Percentiles rank a stretch among this genome's conserved stretches.
Conservation (phyloP, 2,888 invertebrate species). For the Pollenia amentaria region DNA sequence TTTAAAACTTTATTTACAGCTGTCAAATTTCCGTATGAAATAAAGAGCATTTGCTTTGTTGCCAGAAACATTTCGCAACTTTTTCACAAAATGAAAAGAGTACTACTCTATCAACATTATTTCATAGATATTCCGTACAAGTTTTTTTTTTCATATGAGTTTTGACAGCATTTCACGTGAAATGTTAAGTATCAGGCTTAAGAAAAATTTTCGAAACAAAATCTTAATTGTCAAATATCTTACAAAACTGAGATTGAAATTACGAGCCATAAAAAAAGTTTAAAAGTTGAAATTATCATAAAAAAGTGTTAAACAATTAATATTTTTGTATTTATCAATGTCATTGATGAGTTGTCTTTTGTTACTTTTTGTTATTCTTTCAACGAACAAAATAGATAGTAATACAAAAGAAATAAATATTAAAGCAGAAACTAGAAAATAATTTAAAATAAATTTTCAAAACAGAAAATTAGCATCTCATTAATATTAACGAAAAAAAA, state of each 20-base stretch:
- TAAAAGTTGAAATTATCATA: conserved; percentile 38
- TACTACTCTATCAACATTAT: no score
- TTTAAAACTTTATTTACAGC: no score
- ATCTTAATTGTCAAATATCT: not conserved
- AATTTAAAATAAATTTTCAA: conserved; percentile 25
- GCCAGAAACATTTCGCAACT: no score
- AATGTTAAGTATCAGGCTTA: no score
- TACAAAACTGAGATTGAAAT: not conserved
- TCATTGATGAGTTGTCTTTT: conserved; percentile 43
- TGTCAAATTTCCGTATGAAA: no score
- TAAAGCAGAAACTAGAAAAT: not conserved
- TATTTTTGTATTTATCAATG: conserved; percentile 65
- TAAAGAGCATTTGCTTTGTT: no score
- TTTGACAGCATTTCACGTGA: no score
- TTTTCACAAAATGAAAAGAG: no score
- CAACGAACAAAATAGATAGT: not conserved
- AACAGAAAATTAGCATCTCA: conserved; percentile 56
- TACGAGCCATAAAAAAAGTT: conserved; percentile 13
- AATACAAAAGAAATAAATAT: no score
- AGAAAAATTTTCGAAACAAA: conserved; percentile 26
- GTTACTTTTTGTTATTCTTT: conserved; percentile 31
- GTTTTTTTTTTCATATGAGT: no score
- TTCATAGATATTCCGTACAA: no score
- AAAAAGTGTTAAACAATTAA: conserved; percentile 42
- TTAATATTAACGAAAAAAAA: conserved; percentile 55